phyloP scores from a whole-genome alignment of 2,888 invertebrate genomes.

The Scrobipalpa costella region DNA sequence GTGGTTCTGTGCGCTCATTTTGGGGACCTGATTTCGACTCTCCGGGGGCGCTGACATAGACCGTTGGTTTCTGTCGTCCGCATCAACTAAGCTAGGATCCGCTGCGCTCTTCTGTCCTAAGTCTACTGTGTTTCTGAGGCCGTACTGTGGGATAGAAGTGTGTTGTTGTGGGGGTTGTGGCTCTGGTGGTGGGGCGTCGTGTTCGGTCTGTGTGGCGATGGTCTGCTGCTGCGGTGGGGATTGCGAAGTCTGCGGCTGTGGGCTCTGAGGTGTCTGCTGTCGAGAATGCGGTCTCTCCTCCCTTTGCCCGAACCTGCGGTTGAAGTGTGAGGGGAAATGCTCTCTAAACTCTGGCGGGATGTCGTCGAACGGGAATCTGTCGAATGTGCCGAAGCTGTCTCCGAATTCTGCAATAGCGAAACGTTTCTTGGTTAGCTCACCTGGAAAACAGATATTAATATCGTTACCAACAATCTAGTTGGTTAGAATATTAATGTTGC shows the following conservation, averaged over 20 bases:
- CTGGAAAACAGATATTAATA: conserved; percentile 42
- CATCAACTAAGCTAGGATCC: conserved; percentile 75
- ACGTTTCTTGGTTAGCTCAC: conserved; percentile 49
- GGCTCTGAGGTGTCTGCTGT: conserved; percentile 38
- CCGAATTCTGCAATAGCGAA: conserved; percentile 72
- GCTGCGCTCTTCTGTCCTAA: conserved; percentile 85
- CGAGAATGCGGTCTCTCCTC: conserved; percentile 52
- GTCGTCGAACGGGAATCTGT: conserved; percentile 79
- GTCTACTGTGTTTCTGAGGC: conserved; percentile 89
- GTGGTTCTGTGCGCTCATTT: conserved; percentile 65
- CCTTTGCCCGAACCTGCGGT: conserved; percentile 61
- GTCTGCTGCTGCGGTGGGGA: conserved; percentile 56
- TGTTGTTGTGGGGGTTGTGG: conserved; percentile 48
- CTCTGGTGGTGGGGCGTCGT: conserved; percentile 45
- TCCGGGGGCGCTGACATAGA: conserved; percentile 91
- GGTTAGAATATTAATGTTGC: conserved; percentile 19
- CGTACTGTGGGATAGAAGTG: conserved; percentile 82
- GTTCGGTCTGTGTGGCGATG: conserved; percentile 71
- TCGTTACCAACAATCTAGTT: conserved; percentile 27
- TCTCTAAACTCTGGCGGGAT: conserved; percentile 76
- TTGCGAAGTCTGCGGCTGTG: conserved; percentile 44
- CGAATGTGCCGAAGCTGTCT: conserved; percentile 74
- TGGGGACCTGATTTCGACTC: conserved; percentile 56
- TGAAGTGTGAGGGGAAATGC: conserved; percentile 73
- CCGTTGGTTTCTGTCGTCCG: conserved; percentile 83